phyloP scores from a whole-genome alignment of 2,797 vertebrate genomes.

The Semaprochilodus insignis region DNA sequence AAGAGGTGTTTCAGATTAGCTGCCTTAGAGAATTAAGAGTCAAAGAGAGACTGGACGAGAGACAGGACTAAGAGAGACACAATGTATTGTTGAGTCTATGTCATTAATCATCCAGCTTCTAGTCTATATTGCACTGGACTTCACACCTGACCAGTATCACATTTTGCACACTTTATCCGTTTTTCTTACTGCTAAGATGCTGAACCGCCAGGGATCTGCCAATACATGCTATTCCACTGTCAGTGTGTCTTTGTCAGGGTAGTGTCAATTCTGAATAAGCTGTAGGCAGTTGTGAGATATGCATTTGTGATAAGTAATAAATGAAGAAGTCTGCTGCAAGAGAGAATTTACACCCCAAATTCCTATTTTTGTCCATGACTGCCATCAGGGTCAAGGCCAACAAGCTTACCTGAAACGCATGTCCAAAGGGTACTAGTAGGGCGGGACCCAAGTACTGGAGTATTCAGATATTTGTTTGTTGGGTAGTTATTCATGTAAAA shows the following conservation, averaged over 20 bases:
- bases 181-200: slow-evolving; percentile 4
- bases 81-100: not conserved
- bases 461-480: no score
- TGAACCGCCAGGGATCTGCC: slow-evolving; percentile 8
- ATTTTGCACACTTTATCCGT: slow-evolving; percentile 35
- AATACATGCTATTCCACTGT: slow-evolving; percentile 30
- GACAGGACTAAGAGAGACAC: not conserved
- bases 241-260: slow-evolving; percentile 19
- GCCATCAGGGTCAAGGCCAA: not conserved
- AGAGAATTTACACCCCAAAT: not conserved
- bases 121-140: slow-evolving; percentile 17
- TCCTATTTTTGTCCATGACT: not conserved
- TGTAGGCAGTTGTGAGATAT: not conserved
- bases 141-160: slow-evolving; percentile 36
- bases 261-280: not conserved
- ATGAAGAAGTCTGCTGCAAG: not conserved
- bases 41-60: slow-evolving; percentile 2
- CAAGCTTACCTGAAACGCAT: not conserved
- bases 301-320: not conserved
- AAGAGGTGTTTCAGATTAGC: slow-evolving; percentile 42
- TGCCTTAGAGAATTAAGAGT: slow-evolving; percentile 45
- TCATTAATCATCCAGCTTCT: slow-evolving; percentile 40
- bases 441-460: no score
- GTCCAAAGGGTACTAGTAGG: not conserved
- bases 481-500: no score